Evolutionary conservation across 2,888 invertebrate genomes (phyloP), one percentile per base, ranked within the genome.

Genomic region (Caradrina kadenii): DNA sequence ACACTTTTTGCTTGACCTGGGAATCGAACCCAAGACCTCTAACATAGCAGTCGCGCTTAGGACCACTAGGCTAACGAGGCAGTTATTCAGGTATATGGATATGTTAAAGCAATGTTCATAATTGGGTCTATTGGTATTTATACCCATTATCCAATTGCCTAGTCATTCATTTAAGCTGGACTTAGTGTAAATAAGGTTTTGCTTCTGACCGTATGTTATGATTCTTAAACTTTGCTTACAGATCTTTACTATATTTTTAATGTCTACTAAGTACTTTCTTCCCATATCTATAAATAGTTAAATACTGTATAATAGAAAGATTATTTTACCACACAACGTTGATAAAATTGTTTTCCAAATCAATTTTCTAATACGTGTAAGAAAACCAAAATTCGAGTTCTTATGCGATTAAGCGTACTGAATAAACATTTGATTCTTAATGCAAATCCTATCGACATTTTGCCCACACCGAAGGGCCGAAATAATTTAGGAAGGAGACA

Each of bases 401-500:
- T n/a, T 50, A 69, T 54, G 13, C 42, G 52, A 61, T 59, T 42
- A 45, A 49, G 31, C 8, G 21, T 15, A 62, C 61, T 60, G 48
- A 61, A 63, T 53, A 62, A 62, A 80, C 55, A 65, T 80, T 69
- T 69, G 65, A 56, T 68, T 67, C 15, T 39, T 64, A 65, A 66
- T 65, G 65, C 56, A 72, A 82, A 61, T 74, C 58, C 26, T 71
- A 73, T 72, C 60, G 69, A 73, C 53, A 39, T 77, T 66, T 81
- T 81, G 69, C 49, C 76, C 58, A 67, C 80, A 76, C 73, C 42
- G 48, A 63, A 55, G 54, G 49, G 59, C 52, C 58, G 56, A 73
- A 73, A 74, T 80, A 70, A 81, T 77, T 80, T 73, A 77, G 63
- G 73, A 83, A 83, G 73, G 78, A 81, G 84, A 86, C 73, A 80